These are phyloP conservation scores for Microctonus aethiopoides DNA, from an alignment of 2,888 invertebrate genomes.

Conservation along the genomic window DNA sequence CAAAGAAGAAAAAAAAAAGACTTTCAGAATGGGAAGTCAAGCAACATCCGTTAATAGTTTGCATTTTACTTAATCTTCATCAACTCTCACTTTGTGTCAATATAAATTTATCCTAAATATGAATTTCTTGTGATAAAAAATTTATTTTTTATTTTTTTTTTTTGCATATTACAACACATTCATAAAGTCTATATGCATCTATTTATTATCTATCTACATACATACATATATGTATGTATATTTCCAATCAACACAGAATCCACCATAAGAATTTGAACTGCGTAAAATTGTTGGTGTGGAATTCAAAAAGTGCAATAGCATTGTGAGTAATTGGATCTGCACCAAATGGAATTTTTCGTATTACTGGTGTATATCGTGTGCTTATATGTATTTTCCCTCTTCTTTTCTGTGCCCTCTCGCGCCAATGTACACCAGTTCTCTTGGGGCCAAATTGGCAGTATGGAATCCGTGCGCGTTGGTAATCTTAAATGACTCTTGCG, in stretches of 20 bases:
- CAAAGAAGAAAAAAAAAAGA: too few relatives aligned
- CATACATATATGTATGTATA: too few relatives aligned
- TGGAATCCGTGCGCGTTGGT: constrained; percentile 37
- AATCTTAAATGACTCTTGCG: constrained; percentile 41
- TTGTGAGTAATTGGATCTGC: constrained; percentile 56
- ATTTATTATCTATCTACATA: too few relatives aligned
- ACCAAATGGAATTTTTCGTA: constrained; percentile 52
- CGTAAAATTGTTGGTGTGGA: constrained; percentile 46
- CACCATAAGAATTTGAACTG: constrained; percentile 8
- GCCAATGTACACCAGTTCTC: neutral
- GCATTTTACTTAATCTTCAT: constrained; percentile 55
- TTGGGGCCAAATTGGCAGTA: constrained; percentile 40
- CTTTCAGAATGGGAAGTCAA: constrained; percentile 39
- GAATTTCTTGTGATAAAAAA: too few relatives aligned
- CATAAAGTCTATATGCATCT: too few relatives aligned
- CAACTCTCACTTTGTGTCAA: constrained; percentile 50
- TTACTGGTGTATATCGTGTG: constrained; percentile 18
- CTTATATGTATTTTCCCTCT: neutral
- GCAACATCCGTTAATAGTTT: constrained; percentile 44
- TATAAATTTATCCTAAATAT: constrained; percentile 18
- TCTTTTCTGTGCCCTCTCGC: constrained; percentile 25
- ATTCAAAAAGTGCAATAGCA: constrained; percentile 56
- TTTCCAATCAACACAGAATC: too few relatives aligned
- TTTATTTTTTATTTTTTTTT: too few relatives aligned
- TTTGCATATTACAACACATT: too few relatives aligned